Evolutionary conservation across 1,140 invertebrate genomes (phyloP).

Genomic region (Anastrepha ludens): DNA sequence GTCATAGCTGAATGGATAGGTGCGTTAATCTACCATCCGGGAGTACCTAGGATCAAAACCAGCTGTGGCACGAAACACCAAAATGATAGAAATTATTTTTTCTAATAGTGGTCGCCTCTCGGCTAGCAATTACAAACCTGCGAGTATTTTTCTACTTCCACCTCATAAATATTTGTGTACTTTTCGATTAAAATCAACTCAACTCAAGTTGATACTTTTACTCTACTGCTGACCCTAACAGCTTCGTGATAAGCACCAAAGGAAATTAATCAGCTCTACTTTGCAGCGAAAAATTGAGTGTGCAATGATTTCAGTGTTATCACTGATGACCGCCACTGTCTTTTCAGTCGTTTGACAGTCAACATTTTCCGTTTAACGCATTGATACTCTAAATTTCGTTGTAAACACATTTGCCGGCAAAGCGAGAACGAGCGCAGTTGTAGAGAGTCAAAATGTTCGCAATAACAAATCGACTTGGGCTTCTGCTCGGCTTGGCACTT

Average conservation of each 20-base stretch:
- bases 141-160: too few species aligned
- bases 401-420: neutral
- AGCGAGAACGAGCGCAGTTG: neutral
- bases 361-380: neutral
- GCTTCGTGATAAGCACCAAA: neutral
- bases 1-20: too few species aligned
- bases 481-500: neutral
- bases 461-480: neutral
- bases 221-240: neutral
- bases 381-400: neutral
- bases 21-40: too few species aligned
- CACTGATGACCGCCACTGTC: neutral
- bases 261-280: neutral
- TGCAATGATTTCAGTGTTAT: neutral
- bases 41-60: too few species aligned
- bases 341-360: neutral
- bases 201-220: too few species aligned
- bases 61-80: too few species aligned
- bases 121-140: too few species aligned
- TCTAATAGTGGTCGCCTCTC: too few species aligned
- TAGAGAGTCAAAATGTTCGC: neutral
- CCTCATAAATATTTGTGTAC: too few species aligned
- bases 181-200: too few species aligned
- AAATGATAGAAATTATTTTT: too few species aligned
- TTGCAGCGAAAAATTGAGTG: neutral